Conservation (phyloP, 2,797 vertebrate species). For the Pseudomugil tenellus region DNA sequence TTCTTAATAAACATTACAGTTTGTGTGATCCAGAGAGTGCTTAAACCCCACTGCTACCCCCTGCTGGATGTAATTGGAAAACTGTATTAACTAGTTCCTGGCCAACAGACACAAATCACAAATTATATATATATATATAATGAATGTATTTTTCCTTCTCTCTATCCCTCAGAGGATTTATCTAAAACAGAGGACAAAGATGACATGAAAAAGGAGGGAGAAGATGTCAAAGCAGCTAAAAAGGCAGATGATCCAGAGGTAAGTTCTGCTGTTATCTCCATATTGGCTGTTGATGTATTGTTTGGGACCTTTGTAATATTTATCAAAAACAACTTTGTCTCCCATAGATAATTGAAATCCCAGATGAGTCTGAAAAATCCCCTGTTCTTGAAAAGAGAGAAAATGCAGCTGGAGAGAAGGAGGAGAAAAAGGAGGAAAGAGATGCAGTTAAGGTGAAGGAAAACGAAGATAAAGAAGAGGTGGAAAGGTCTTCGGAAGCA, state of each 20-base stretch:
- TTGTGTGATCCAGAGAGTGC: background rate
- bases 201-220: conserved; percentile 79
- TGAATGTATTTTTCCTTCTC: background rate
- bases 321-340: background rate
- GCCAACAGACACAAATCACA: background rate
- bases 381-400: conserved; percentile 69
- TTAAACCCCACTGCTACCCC: conserved; percentile 6
- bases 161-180: conserved; percentile 76
- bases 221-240: conserved; percentile 72
- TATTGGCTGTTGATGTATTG: background rate
- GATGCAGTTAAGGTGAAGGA: conserved; percentile 68
- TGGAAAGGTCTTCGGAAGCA: conserved; percentile 52
- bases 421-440: conserved; percentile 65
- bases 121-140: background rate
- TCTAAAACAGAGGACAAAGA: conserved; percentile 83
- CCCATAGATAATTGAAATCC: conserved; percentile 84
- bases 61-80: conserved; percentile 31
- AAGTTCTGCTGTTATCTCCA: background rate
- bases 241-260: conserved; percentile 81
- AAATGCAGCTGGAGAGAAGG: conserved; percentile 47
- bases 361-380: conserved; percentile 82
- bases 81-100: background rate
- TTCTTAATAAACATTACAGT: background rate
- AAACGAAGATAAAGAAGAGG: conserved; percentile 68
- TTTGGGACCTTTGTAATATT: background rate